A percentile compares a stretch with the other conserved stretches of the same genome.
Conservation (phyloP, 2,888 invertebrate species). For the Caenorhabditis imperialis region DNA sequence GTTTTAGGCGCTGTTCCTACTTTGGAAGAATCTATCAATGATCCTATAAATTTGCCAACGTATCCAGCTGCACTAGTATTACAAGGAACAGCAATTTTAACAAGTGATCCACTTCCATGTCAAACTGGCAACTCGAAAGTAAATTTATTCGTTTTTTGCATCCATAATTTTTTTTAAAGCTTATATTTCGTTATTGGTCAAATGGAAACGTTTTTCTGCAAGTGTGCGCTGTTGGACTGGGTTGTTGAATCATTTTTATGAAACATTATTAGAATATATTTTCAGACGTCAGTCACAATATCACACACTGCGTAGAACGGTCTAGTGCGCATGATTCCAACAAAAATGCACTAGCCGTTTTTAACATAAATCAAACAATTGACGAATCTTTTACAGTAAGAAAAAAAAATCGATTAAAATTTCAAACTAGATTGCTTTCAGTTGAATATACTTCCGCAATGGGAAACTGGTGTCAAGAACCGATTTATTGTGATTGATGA, state of each 20-base stretch:
- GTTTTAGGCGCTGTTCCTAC: constrained; percentile 74
- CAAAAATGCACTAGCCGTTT: constrained; percentile 68
- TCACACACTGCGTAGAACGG: constrained; percentile 61
- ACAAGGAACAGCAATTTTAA: constrained; percentile 74
- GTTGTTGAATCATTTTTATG: constrained; percentile 7
- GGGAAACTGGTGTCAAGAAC: constrained; percentile 67
- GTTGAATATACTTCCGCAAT: constrained; percentile 92
- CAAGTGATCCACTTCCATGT: constrained; percentile 74
- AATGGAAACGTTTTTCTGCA: constrained; percentile 74
- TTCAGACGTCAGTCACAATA: constrained; percentile 51
- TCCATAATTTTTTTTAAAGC: constrained; percentile 44
- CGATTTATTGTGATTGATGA: constrained; percentile 74
- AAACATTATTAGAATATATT: not conserved
- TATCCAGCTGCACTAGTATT: constrained; percentile 75
- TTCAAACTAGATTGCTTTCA: constrained; percentile 81
- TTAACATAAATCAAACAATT: constrained; percentile 69
- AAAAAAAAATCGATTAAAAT: constrained; percentile 80
- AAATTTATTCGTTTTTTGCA: not conserved
- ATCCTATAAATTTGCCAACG: constrained; percentile 63
- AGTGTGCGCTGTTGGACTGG: constrained; percentile 73
- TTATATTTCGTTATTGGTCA: constrained; percentile 76
- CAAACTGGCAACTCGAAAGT: constrained; percentile 75
- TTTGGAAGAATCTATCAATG: constrained; percentile 65
- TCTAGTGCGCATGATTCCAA: constrained; percentile 42
- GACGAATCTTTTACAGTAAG: constrained; percentile 72